Conservation (phyloP, 2,888 invertebrate species). For the Aphrophora alni region DNA sequence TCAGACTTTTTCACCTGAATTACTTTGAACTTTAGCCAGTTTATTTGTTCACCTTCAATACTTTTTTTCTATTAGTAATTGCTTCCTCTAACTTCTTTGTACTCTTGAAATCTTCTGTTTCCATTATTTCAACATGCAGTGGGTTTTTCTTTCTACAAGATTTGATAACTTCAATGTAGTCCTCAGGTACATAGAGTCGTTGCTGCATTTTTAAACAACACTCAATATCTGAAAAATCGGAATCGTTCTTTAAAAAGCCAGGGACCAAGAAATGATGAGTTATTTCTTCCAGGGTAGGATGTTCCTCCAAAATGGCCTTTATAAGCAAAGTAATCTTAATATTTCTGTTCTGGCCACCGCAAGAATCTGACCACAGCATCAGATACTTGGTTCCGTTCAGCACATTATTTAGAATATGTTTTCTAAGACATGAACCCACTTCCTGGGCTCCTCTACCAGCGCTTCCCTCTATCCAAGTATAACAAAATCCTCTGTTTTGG, state of each 20-base stretch:
- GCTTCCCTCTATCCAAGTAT: conserved; percentile 34
- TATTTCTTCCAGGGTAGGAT: conserved; percentile 36
- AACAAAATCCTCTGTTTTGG: conserved; percentile 49
- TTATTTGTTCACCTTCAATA: no score
- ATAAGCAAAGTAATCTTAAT: conserved; percentile 46
- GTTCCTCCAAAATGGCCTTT: conserved; percentile 36
- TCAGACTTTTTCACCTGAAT: no score
- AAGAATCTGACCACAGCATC: conserved; percentile 46
- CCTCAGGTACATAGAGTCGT: conserved; percentile 21
- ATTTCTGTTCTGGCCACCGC: conserved; percentile 48
- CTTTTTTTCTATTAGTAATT: conserved; percentile 10
- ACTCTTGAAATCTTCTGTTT: conserved; percentile 9
- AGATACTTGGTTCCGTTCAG: conserved; percentile 36
- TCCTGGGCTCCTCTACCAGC: no score
- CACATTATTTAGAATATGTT: conserved; percentile 38
- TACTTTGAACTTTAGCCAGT: no score
- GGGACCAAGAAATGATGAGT: conserved; percentile 41
- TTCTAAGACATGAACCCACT: conserved; percentile 14
- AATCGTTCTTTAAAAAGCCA: conserved; percentile 44
- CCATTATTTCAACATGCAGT: conserved; percentile 37
- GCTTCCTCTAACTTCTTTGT: conserved; percentile 17
- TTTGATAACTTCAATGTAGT: conserved; percentile 14
- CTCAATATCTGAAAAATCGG: conserved; percentile 46
- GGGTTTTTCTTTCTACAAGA: conserved; percentile 39
- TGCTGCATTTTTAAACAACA: conserved; percentile 38